Evolutionary conservation across 1,140 invertebrate genomes (phyloP).

Genomic region (Cylas formicarius): DNA sequence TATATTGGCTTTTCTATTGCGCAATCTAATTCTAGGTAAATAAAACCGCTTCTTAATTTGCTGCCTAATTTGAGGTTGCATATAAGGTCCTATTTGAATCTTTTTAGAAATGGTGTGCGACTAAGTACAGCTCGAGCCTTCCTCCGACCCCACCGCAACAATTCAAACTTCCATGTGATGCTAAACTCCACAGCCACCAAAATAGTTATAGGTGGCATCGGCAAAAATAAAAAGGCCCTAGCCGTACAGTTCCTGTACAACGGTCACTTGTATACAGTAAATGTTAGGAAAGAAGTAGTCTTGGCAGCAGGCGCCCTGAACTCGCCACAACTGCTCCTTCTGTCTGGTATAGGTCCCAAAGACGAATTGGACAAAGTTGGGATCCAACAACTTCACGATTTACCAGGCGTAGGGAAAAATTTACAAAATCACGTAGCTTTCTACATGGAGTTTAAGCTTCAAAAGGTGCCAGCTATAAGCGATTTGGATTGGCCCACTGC

Average conservation of each 20-base stretch:
- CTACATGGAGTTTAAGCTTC: slow-evolving; percentile 44
- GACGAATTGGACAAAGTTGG: slow-evolving; percentile 46
- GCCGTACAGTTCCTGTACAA: slow-evolving; percentile 45
- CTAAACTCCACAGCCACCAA: slow-evolving; percentile 59
- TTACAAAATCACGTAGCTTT: slow-evolving; percentile 66
- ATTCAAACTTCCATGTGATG: slow-evolving; percentile 62
- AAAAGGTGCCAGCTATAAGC: slow-evolving; percentile 48
- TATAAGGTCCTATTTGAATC: background rate
- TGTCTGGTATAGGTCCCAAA: slow-evolving; percentile 53
- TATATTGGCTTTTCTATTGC: slow-evolving; percentile 41
- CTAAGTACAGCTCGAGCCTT: slow-evolving; percentile 59
- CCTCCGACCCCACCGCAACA: slow-evolving; percentile 49
- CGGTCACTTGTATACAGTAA: slow-evolving; percentile 35
- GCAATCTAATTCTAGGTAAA: slow-evolving; percentile 37
- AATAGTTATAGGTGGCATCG: slow-evolving; percentile 24
- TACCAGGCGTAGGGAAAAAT: slow-evolving; percentile 71
- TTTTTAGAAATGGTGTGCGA: slow-evolving; percentile 52
- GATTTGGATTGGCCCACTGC: slow-evolving; percentile 55
- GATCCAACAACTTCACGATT: slow-evolving; percentile 49
- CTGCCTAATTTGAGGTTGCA: background rate
- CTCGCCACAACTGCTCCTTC: slow-evolving; percentile 50
- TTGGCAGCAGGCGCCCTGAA: slow-evolving; percentile 52
- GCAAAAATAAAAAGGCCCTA: slow-evolving; percentile 24
- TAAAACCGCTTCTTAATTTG: background rate
- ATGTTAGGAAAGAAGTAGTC: slow-evolving; percentile 50